Conservation (phyloP, 2,113 vertebrate genomes). For the Halichoeres trimaculatus region DNA sequence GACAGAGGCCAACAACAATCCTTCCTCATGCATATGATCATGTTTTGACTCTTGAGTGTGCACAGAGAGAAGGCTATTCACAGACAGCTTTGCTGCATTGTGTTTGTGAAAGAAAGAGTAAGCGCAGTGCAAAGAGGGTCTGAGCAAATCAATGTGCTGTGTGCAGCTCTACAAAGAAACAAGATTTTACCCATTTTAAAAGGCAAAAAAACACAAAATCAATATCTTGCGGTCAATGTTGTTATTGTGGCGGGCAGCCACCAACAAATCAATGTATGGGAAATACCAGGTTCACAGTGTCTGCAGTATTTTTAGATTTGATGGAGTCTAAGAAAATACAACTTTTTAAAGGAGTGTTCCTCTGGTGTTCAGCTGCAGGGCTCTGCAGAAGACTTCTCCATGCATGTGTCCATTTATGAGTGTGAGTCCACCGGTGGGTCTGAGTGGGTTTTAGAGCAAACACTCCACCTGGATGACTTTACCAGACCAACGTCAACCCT, state of each 20-base stretch:
- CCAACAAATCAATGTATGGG: neutral
- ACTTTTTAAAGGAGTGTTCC: neutral
- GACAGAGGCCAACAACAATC: neutral
- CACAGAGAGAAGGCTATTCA: neutral
- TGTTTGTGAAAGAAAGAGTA: neutral
- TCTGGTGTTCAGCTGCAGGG: slow-evolving; percentile 44
- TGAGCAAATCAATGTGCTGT: neutral
- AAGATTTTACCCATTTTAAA: neutral
- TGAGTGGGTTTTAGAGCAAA: slow-evolving; percentile 98
- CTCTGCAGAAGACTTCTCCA: slow-evolving; percentile 89
- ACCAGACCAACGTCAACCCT: slow-evolving; percentile 89
- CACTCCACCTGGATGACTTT: slow-evolving; percentile 94
- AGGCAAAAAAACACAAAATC: neutral
- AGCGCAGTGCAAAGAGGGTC: neutral
- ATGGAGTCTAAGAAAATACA: neutral
- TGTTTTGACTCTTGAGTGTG: neutral
- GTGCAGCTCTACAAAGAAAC: slow-evolving; percentile 1
- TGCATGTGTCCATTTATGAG: slow-evolving; percentile 99
- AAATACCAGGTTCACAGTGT: neutral
- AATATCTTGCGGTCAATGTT: neutral
- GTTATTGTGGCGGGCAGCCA: neutral
- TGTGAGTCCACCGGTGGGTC: slow-evolving; percentile 98
- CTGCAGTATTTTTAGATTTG: slow-evolving; percentile 1
- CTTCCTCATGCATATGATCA: neutral
- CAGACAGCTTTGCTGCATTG: neutral